phyloP scores from a whole-genome alignment of 2,888 invertebrate species.

The Nomada goodeniana region DNA sequence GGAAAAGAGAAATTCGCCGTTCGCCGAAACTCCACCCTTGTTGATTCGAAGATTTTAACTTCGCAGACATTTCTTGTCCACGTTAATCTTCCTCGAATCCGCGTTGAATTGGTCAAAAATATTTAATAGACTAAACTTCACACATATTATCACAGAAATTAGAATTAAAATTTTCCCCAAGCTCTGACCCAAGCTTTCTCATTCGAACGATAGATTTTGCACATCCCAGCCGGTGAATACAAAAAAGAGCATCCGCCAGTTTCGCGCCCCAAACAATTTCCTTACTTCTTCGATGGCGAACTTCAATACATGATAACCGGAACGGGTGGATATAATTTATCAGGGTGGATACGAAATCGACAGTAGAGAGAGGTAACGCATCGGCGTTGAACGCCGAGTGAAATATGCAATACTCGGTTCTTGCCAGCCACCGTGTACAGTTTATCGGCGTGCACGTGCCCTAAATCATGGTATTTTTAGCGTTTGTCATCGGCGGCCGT shows the following conservation, averaged over 20 bases:
- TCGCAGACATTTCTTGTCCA: neutral
- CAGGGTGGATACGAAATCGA: constrained; percentile 27
- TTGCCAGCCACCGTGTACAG: constrained; percentile 30
- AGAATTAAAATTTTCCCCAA: too few relatives aligned
- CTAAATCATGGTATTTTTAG: constrained; percentile 57
- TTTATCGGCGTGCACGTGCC: constrained; percentile 42
- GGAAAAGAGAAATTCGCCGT: constrained; percentile 71
- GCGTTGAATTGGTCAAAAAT: too few relatives aligned
- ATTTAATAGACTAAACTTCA: too few relatives aligned
- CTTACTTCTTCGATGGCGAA: neutral
- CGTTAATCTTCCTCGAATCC: neutral
- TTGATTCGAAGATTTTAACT: constrained; percentile 53
- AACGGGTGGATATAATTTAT: constrained; percentile 50
- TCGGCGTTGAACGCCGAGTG: constrained; percentile 40
- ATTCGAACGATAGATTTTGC: too few relatives aligned
- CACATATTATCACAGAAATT: too few relatives aligned
- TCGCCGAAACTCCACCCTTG: constrained; percentile 25
- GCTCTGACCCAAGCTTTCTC: too few relatives aligned
- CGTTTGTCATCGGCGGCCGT: constrained; percentile 48
- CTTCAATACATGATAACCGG: constrained; percentile 29
- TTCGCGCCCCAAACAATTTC: neutral
- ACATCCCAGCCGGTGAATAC: too few relatives aligned
- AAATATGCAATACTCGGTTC: constrained; percentile 54
- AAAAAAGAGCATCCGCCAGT: too few relatives aligned
- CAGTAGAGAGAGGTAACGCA: constrained; percentile 26